A percentile compares a stretch with the other conserved stretches of the same genome.
These are phyloP conservation scores for Eledone cirrhosa DNA, from an alignment of 2,888 invertebrate genomes.

Conservation along the genomic window DNA sequence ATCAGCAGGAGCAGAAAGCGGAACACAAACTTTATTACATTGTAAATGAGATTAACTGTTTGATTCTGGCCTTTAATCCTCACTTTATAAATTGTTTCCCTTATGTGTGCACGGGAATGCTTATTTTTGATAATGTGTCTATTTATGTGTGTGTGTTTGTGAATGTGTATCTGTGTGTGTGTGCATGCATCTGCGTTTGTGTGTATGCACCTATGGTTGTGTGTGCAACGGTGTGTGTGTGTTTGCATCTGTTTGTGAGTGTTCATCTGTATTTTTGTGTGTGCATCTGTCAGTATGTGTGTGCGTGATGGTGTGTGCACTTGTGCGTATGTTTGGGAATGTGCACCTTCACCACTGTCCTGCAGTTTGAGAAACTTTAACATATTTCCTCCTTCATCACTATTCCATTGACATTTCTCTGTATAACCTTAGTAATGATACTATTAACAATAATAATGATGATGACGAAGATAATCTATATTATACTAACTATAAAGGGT, in stretches of 20 bases:
- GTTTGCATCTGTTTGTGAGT: conserved; percentile 27
- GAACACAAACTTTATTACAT: no score
- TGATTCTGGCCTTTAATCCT: no score
- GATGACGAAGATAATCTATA: no score
- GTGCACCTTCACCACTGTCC: not conserved
- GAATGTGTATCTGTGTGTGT: conserved; percentile 29
- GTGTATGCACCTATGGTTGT: conserved; percentile 28
- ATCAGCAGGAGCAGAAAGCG: no score
- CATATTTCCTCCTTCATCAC: no score
- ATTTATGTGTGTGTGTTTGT: conserved; percentile 30
- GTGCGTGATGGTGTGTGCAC: conserved; percentile 16
- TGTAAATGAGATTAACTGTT: no score
- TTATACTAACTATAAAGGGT: no score
- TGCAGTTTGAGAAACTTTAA: no score
- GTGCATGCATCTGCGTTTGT: conserved; percentile 23
- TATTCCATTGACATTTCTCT: no score
- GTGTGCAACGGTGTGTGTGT: conserved; percentile 27
- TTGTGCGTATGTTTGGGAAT: conserved; percentile 20
- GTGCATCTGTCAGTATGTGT: conserved; percentile 24
- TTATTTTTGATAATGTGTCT: conserved; percentile 28
- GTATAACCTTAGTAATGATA: no score
- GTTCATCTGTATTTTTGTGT: conserved; percentile 24
- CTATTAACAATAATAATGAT: no score
- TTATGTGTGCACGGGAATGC: conserved; percentile 15
- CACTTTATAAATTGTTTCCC: not conserved